These are phyloP conservation scores for Formica aserva DNA, from an alignment of 2,888 invertebrate species.

Conservation along the genomic window DNA sequence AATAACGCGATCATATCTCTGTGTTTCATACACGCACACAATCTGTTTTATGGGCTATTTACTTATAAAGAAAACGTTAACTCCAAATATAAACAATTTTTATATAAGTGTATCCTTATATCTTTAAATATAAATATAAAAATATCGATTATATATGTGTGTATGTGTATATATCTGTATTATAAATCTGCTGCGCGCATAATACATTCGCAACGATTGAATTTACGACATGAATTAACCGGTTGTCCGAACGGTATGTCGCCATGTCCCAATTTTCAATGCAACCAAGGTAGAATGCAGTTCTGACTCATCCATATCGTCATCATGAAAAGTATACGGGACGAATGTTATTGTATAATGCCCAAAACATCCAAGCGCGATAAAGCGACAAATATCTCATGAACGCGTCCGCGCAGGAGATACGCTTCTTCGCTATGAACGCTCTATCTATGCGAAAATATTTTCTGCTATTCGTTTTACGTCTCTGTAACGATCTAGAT, in stretches of 20 bases:
- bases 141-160: background rate
- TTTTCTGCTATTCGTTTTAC: background rate
- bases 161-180: background rate
- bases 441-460: constrained; percentile 7
- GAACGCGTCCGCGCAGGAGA: background rate
- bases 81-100: background rate
- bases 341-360: background rate
- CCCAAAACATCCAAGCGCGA: constrained; percentile 11
- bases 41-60: background rate
- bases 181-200: background rate
- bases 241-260: constrained; percentile 57
- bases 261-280: constrained; percentile 68
- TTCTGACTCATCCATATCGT: constrained; percentile 62
- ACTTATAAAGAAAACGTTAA: constrained; percentile 21
- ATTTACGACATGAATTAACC: constrained; percentile 63
- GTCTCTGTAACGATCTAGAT: background rate
- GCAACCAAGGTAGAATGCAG: constrained; percentile 43
- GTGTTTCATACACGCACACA: no score
- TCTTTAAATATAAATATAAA: background rate
- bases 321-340: constrained; percentile 35
- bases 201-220: constrained; percentile 26
- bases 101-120: background rate
- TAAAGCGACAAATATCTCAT: constrained; percentile 4
- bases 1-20: background rate
- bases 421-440: background rate